Base-by-base conservation (phyloP, 2,888 invertebrate genomes). In the Cheilosia soror region DNA sequence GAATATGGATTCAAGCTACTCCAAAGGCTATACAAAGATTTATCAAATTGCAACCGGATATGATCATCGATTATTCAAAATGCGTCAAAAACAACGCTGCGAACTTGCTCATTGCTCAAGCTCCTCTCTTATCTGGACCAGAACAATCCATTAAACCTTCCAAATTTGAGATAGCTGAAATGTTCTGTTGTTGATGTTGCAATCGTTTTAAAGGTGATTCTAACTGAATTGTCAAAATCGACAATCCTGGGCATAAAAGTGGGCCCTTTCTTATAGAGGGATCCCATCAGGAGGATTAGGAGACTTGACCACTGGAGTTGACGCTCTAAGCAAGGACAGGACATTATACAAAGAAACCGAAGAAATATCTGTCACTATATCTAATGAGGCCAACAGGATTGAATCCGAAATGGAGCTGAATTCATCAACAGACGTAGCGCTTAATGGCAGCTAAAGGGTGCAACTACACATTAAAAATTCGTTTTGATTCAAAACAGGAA, bases 11-110 rank as follows among this genome's bases (percentile, higher is more conserved):
- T n/a, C 37, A 33, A 40, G 1, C 55, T 6, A 77, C 72, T 69
- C 83, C 0, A 83, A 62, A 51, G 87, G 82, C 2, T 84, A 75
- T 25, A 84, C 69, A 71, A 84, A 84, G 27, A 75, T 75, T 31
- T 84, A 79, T 5, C 63, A 73, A 15, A 66, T 62, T 15, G 11
- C 15, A 25, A 57, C 57, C 20, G 78, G 58, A 15, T 75, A 62
- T 57, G 78, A 84, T 65, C 69, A 78, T 60, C 1, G 58, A 69
- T 20, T 69, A 13, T 13, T 47, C 69, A 0, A 57, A 77, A 63
- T 72, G 71, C 25, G 58, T 63, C 0, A 78, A 27, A 6, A 77
- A 73, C 40, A 66, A 42, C 25, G 25, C 25, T 40, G 76, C 58
- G 20, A 57, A 20, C 2, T 40, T 66, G 4, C 7, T 53, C 42